Evolutionary conservation across 2,797 vertebrate species (phyloP).

Genomic region (Crypturellus tataupa): DNA sequence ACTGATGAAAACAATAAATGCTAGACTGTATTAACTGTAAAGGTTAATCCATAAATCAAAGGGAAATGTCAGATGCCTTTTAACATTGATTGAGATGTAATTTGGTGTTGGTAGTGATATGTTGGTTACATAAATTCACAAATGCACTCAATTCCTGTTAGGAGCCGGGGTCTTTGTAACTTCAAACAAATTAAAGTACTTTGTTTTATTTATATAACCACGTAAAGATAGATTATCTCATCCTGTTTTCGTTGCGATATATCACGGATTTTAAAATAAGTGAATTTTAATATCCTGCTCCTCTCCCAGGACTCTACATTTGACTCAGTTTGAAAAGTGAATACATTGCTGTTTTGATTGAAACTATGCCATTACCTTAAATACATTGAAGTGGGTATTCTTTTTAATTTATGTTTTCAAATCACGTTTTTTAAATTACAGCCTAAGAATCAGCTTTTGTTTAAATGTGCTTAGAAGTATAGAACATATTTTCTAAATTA

Average conservation of each 20-base stretch:
- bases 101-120: conserved; percentile 68
- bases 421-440: conserved; percentile 57
- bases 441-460: conserved; percentile 49
- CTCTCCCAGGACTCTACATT: background rate
- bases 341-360: background rate
- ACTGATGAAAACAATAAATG: conserved; percentile 73
- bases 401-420: background rate
- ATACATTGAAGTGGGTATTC: background rate
- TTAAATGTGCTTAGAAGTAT: background rate
- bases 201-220: conserved; percentile 58
- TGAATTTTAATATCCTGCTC: conserved; percentile 9
- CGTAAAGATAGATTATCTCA: conserved; percentile 49
- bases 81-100: conserved; percentile 81
- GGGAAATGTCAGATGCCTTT: conserved; percentile 82
- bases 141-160: conserved; percentile 51
- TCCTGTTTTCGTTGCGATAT: background rate
- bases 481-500: conserved; percentile 50
- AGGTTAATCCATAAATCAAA: conserved; percentile 85
- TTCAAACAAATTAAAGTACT: conserved; percentile 69
- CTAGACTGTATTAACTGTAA: conserved; percentile 73
- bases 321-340: background rate
- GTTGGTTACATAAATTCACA: conserved; percentile 66
- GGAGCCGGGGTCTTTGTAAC: conserved; percentile 34
- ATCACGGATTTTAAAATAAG: background rate
- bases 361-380: conserved; percentile 4